Conservation (phyloP, 2,888 invertebrate genomes). For the Spisula solida region DNA sequence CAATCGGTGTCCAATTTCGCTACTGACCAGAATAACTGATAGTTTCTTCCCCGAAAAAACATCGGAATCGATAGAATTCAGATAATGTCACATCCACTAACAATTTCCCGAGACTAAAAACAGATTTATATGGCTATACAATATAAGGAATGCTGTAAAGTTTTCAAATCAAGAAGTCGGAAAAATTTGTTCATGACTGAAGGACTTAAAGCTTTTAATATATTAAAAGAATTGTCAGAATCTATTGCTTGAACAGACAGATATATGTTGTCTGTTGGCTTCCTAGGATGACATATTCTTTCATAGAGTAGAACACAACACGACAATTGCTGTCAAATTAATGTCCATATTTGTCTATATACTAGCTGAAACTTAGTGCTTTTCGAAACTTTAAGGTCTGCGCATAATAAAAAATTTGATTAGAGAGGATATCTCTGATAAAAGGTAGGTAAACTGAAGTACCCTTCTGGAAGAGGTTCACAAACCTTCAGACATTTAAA, state of each 20-base stretch:
- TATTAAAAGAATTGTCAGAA: conserved; percentile 21
- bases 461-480: too few relatives aligned
- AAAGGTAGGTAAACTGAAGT: too few relatives aligned
- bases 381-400: neutral
- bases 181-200: neutral
- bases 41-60: neutral
- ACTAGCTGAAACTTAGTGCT: neutral
- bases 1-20: conserved; percentile 14
- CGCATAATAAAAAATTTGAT: too few relatives aligned
- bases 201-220: conserved; percentile 17
- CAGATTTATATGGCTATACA: neutral
- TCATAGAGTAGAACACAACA: neutral
- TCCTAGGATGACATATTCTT: neutral
- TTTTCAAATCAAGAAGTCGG: neutral
- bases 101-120: neutral
- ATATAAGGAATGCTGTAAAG: neutral
- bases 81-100: neutral
- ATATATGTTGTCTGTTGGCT: neutral
- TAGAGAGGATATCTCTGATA: too few relatives aligned
- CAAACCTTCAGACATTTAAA: too few relatives aligned
- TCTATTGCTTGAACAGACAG: conserved; percentile 2
- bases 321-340: conserved; percentile 4
- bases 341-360: conserved; percentile 26
- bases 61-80: neutral
- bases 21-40: conserved; percentile 23